These are phyloP conservation scores for Xestobium rufovillosum DNA, from an alignment of 2,888 invertebrate genomes.

Conservation along the genomic window DNA sequence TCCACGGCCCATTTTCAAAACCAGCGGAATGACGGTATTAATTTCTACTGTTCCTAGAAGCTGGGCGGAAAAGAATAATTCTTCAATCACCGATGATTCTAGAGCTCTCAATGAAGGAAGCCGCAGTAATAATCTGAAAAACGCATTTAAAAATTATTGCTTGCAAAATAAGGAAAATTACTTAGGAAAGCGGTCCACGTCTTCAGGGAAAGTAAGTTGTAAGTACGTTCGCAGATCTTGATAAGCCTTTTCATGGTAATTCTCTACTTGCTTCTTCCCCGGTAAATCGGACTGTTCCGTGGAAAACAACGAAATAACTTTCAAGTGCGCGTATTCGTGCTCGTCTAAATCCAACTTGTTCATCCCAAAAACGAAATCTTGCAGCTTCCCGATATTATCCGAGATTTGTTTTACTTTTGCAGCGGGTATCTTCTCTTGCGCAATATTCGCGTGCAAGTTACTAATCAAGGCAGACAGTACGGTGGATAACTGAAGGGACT, in stretches of 20 bases:
- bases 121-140: conserved; percentile 54
- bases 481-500: conserved; percentile 67
- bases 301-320: conserved; percentile 64
- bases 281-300: conserved; percentile 48
- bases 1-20: conserved; percentile 54
- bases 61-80: conserved; percentile 87
- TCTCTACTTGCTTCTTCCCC: conserved; percentile 48
- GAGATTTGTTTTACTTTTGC: conserved; percentile 64
- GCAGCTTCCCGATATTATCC: conserved; percentile 72
- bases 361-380: conserved; percentile 72
- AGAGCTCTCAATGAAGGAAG: conserved; percentile 66
- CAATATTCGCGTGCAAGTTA: conserved; percentile 69
- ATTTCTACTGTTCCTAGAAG: conserved; percentile 90
- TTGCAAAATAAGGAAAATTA: conserved; percentile 30
- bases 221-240: conserved; percentile 50
- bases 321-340: conserved; percentile 80
- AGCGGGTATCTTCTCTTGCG: conserved; percentile 69
- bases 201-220: conserved; percentile 41
- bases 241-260: conserved; percentile 55
- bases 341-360: conserved; percentile 69
- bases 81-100: conserved; percentile 73
- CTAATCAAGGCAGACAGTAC: conserved; percentile 76
- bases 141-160: neutral
- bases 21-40: conserved; percentile 89
- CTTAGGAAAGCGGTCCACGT: conserved; percentile 50